Base-by-base conservation (phyloP, 2,113 vertebrate species). In the Lota lota region DNA sequence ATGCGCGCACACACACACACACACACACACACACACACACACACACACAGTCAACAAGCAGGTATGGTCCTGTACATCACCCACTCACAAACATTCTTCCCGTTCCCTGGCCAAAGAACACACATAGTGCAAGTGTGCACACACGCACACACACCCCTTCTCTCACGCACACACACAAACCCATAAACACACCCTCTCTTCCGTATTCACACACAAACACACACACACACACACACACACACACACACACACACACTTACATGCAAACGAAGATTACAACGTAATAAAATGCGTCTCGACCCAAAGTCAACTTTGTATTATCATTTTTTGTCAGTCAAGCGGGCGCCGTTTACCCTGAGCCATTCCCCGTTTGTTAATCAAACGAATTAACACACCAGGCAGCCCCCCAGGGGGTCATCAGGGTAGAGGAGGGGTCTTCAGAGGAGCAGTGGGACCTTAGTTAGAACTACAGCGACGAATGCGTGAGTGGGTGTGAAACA, bases 51-150 rank as follows among this genome's bases (percentile, higher is more conserved):
- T 76, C 81, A 70, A 14, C 28, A 40, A 68, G 80, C 83, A 83
- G 80, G 83, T 86, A 83, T 68, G 73, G 78, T 83, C 82, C 80
- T 22, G 76, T 70, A 36, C 47, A 5, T 33, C 77, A 64, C 86
- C 83, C 83, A 88, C 83, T 75, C 77, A 58, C 51, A 63, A 62
- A 51, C 78, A 83, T 84, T 85, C 80, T 64, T 82, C 14, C 69
- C 68, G 6, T 76, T 79, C 76, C 81, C 58, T 33, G 77, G 64
- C 22, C 68, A 78, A 51, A 72, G 77, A 77, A 83, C 69, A 80
- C 63, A 53, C 57, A 51, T 40, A 69, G 14, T 19, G 36, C n/a
- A n/a, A n/a, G n/a, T 47, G 54, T 51, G 81, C 67, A 80, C 63
- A 47, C 57, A 51, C 33, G 67, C 64, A 66, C 40, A 65, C 63